Percentiles rank a stretch among this genome's conserved stretches.
phyloP scores from a whole-genome alignment of 2,797 vertebrate species.

The Sebastes baramenuke region DNA sequence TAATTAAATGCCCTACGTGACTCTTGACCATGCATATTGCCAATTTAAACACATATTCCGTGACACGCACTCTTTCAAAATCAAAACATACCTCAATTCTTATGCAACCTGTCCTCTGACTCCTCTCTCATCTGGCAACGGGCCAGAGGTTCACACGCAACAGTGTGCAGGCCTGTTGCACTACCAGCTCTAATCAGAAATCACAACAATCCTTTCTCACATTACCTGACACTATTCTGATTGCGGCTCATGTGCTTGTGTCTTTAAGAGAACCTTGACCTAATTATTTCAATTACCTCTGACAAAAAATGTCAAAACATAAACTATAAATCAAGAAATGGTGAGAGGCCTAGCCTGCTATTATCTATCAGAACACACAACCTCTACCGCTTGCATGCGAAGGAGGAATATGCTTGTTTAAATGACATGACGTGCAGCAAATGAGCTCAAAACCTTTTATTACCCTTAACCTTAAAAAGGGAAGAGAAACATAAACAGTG shows the following conservation, averaged over 20 bases:
- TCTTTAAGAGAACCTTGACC: constrained; percentile 39
- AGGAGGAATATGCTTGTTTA: constrained; percentile 24
- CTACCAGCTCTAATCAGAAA: constrained; percentile 53
- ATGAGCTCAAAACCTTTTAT: constrained; percentile 21
- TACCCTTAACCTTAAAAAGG: constrained; percentile 18
- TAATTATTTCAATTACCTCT: constrained; percentile 47
- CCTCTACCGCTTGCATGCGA: constrained; percentile 57
- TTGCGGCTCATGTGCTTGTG: constrained; percentile 9
- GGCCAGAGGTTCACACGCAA: constrained; percentile 83
- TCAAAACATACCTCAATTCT: constrained; percentile 63
- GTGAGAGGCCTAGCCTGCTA: constrained; percentile 33
- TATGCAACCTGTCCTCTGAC: constrained; percentile 72
- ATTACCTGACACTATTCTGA: constrained; percentile 42
- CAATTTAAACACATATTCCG: constrained; percentile 54
- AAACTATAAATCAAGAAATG: constrained; percentile 60
- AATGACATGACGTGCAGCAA: constrained; percentile 38
- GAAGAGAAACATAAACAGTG: constrained; percentile 51
- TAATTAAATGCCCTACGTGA: constrained; percentile 47
- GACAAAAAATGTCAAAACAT: constrained; percentile 24
- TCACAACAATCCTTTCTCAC: constrained; percentile 66
- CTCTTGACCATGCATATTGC: constrained; percentile 30
- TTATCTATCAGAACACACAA: constrained; percentile 60
- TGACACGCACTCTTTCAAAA: constrained; percentile 57
- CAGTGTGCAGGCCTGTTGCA: constrained; percentile 65
- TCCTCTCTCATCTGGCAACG: constrained; percentile 64